Evolutionary conservation across 2,797 vertebrate species (phyloP).

Genomic region (Anabas testudineus): DNA sequence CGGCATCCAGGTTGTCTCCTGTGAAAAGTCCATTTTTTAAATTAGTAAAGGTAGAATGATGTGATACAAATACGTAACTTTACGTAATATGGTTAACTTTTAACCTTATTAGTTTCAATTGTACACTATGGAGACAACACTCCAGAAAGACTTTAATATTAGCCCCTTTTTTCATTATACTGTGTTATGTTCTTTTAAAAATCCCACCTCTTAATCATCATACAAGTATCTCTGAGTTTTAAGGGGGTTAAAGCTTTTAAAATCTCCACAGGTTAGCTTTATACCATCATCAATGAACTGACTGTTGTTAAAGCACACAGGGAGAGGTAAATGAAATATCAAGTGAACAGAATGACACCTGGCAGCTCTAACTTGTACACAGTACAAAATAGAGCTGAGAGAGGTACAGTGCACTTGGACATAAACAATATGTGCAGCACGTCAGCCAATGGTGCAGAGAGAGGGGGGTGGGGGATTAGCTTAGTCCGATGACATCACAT

Average conservation of each 20-base stretch:
- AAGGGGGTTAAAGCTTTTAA: slow-evolving; percentile 27
- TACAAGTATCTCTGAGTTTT: slow-evolving; percentile 41
- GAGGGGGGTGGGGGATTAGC: slow-evolving; percentile 53
- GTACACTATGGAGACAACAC: too few relatives aligned
- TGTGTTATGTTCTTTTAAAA: too few relatives aligned
- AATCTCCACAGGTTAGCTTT: slow-evolving; percentile 14
- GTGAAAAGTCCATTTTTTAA: slow-evolving; percentile 11
- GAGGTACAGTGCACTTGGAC: slow-evolving; percentile 44
- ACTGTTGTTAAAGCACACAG: slow-evolving; percentile 26
- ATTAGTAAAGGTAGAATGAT: not conserved
- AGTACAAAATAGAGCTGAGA: slow-evolving; percentile 68
- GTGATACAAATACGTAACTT: too few relatives aligned
- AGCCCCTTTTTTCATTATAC: too few relatives aligned
- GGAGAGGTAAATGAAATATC: slow-evolving; percentile 45
- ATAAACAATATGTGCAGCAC: slow-evolving; percentile 50
- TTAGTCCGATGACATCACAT: slow-evolving; percentile 66
- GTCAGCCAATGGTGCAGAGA: slow-evolving; percentile 53
- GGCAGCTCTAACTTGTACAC: slow-evolving; percentile 41
- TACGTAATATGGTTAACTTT: too few relatives aligned
- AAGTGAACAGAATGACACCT: slow-evolving; percentile 57
- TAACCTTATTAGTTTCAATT: too few relatives aligned
- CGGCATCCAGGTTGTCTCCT: slow-evolving; percentile 95
- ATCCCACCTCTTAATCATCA: slow-evolving; percentile 22
- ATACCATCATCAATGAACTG: slow-evolving; percentile 17
- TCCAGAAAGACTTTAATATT: too few relatives aligned